Base-by-base conservation (phyloP, 35 echinoderm and acorn worm genomes). In the Diadema setosum region DNA sequence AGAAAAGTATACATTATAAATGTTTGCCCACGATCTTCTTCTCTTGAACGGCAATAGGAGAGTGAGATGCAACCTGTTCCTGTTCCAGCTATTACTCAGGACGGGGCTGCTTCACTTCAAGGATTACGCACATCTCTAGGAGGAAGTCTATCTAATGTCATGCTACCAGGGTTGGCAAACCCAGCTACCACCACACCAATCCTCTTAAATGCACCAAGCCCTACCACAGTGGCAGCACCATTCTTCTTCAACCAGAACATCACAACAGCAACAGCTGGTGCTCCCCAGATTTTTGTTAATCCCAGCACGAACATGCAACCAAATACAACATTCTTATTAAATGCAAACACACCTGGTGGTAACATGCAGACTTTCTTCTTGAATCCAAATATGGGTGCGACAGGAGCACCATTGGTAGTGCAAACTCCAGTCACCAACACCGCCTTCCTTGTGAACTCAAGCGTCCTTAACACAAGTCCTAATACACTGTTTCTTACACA, bases 361-460 rank as follows among this genome's bases (percentile, higher is more conserved):
- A 78, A 78, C 18, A 78, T 78, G 73, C 73, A 78, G 73, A 78
- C 73, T 8, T 78, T 78, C 8, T 42, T 78, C 21, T 36, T 78
- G 36, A 78, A 78, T 44, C 73, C 73, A 16, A 39, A 78, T 21
- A 44, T 78, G 73, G 40, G 34, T 41, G 73, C 73, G 24, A 34
- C 29, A 41, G 73, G 73, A 44, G 37, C 73, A 17, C 73, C 73
- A 5, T 25, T 78, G 20, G 14, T 78, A 41, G 73, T 78, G 73
- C 73, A 78, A 20, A 78, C 9, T 44, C 73, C 73, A 9, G 27
- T 35, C 11, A 42, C 73, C 25, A 78, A 78, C 37, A 78, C 73
- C 25, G 73, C 73, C n/a, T 78, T 78, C n/a, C 12, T 78, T 16
- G 73, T 78, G 21, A 78, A 78, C 35, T 41, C 73, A 42, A 41